Percentiles rank a stretch among this genome's conserved stretches.
Conservation (phyloP, 2,797 vertebrate species). For the Otolemur crassicaudatus region DNA sequence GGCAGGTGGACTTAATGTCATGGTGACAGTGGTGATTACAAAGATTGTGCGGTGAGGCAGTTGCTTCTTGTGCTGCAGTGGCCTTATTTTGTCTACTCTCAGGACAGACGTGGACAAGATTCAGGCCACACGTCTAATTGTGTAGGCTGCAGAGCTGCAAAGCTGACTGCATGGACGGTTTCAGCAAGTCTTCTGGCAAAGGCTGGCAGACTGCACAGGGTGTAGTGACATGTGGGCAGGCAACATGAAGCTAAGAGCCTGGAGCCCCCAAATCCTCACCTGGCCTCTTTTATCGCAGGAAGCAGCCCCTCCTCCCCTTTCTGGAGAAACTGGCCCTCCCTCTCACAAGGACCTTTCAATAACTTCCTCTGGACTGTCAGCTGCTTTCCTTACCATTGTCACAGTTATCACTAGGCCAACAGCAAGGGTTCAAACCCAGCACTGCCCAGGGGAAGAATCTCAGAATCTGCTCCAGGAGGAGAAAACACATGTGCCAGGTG, state of each 20-base stretch:
- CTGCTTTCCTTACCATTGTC: no score
- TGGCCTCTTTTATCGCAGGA: not conserved
- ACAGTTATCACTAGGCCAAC: not conserved
- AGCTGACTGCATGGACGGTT: no score
- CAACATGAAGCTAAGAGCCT: not conserved
- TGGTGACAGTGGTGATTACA: no score
- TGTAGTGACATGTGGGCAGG: not conserved
- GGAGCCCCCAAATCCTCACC: not conserved
- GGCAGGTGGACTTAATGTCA: no score
- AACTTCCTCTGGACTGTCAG: fast-evolving
- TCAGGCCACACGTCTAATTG: no score
- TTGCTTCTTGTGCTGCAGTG: no score
- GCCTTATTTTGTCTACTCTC: no score
- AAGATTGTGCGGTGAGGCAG: no score
- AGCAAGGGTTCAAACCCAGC: no score
- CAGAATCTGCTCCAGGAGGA: not conserved
- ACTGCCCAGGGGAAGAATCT: no score
- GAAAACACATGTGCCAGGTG: not conserved
- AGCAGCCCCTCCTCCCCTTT: not conserved
- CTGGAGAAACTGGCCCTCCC: not conserved
- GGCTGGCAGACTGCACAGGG: not conserved
- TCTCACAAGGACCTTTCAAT: fast-evolving
- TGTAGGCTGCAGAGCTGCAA: no score
- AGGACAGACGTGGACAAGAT: no score
- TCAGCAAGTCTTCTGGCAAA: not conserved